phyloP scores from a whole-genome alignment of 37 sponge, comb jelly and placozoan species.

The Mnemiopsis leidyi region DNA sequence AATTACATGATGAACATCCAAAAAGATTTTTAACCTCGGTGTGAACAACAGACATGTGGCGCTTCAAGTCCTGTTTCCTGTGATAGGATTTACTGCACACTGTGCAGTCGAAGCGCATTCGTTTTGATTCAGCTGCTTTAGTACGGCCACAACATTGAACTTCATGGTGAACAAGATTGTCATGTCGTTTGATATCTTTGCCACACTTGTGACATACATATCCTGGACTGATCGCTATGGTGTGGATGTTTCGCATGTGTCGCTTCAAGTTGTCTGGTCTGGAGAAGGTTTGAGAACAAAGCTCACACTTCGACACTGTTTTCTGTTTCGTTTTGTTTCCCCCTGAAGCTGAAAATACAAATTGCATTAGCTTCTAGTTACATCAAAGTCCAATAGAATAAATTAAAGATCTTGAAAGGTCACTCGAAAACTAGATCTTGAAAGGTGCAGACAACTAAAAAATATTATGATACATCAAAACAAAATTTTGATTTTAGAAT shows the following conservation, averaged over 20 bases:
- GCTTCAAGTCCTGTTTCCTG: background rate
- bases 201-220: background rate
- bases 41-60: background rate
- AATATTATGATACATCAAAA: no score
- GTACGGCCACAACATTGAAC: background rate
- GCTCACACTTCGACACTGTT: background rate
- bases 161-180: background rate
- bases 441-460: no score
- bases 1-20: background rate
- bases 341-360: background rate
- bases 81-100: background rate
- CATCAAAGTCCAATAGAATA: no score
- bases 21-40: background rate
- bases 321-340: background rate
- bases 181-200: background rate
- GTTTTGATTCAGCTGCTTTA: background rate
- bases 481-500: no score
- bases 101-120: background rate
- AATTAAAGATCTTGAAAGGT: no score
- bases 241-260: constrained; percentile 14
- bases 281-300: background rate
- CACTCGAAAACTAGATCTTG: no score
- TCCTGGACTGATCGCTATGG: background rate
- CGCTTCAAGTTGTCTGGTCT: background rate
- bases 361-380: no score